Percentiles rank a stretch among this genome's conserved stretches.
Conservation (phyloP, 2,113 vertebrate genomes). For the Rhinoptilus africanus region DNA sequence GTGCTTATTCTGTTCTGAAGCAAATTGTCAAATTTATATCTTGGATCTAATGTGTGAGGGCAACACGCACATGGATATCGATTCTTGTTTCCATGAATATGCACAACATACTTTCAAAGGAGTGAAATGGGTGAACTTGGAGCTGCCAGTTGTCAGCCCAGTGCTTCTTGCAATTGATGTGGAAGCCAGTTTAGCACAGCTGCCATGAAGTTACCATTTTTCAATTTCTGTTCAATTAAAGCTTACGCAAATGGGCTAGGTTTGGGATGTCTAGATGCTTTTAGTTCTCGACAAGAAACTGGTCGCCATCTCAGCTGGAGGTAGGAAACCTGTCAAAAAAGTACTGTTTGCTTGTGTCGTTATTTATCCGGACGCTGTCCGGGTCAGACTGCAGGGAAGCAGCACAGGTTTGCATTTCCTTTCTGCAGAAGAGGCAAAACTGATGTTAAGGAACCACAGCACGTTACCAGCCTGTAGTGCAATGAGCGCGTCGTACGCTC, state of each 20-base stretch:
- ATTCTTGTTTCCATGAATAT: neutral
- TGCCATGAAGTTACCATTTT: neutral
- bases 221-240: neutral
- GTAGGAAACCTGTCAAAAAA: neutral
- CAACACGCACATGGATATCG: neutral
- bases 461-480: accelerated
- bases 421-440: neutral
- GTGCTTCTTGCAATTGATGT: neutral
- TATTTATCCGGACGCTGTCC: neutral
- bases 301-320: neutral
- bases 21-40: neutral
- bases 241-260: neutral
- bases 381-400: neutral
- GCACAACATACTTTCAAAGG: neutral
- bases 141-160: neutral
- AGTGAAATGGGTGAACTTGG: neutral
- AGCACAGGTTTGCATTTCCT: accelerated
- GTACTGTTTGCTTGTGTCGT: neutral
- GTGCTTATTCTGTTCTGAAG: neutral
- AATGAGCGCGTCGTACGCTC: accelerated
- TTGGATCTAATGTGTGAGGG: neutral
- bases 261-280: neutral
- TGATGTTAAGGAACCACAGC: accelerated
- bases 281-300: neutral
- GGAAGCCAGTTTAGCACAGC: neutral